phyloP scores from a whole-genome alignment of 2,113 vertebrate genomes.

The Percina caprodes region DNA sequence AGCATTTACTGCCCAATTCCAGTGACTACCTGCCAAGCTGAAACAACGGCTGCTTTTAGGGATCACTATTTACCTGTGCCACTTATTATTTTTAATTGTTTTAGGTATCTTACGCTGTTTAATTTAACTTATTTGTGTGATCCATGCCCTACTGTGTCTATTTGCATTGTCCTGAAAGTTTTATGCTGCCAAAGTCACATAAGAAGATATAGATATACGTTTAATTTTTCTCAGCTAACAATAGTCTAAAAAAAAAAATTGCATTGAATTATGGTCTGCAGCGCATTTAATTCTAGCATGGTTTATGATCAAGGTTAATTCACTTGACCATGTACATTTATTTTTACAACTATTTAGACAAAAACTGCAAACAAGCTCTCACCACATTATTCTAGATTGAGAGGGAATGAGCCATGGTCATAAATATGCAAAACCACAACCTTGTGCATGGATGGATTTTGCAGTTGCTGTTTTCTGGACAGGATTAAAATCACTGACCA shows the following conservation, averaged over 20 bases:
- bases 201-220: background rate
- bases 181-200: background rate
- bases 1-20: background rate
- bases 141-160: background rate
- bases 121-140: background rate
- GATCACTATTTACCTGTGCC: background rate
- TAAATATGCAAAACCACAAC: background rate
- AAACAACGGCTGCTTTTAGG: background rate
- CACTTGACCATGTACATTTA: background rate
- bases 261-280: constrained; percentile 1
- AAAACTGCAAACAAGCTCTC: constrained; percentile 2
- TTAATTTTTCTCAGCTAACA: background rate
- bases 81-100: background rate
- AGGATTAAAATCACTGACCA: constrained; percentile 35
- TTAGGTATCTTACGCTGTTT: background rate
- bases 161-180: background rate
- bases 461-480: background rate
- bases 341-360: background rate
- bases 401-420: background rate
- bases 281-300: constrained; percentile 16
- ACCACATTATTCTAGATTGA: background rate
- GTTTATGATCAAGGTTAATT: constrained; percentile 27
- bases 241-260: background rate
- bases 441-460: constrained; percentile 4
- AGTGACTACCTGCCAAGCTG: background rate